Base-by-base conservation (phyloP, 2,888 invertebrate species). In the Odontomyia ornata region DNA sequence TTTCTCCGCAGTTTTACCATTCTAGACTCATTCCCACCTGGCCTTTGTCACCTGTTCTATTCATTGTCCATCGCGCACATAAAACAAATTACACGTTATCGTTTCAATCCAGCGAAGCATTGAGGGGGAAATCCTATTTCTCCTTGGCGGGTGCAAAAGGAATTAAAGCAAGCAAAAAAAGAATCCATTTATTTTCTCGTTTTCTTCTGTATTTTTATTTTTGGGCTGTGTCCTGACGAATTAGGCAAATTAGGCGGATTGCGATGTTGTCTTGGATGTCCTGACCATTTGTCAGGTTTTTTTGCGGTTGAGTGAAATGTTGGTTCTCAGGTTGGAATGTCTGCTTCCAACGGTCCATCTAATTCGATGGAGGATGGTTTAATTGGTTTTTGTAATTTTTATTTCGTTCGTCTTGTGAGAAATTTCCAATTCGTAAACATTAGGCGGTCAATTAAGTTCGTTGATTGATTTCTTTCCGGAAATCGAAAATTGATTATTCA, bases 171-270 rank as follows among this genome's bases (percentile, higher is more conserved):
- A 43, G 13, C 5, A 13, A 43, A 43, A 43, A 18, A 52, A 52
- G 13, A 52, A 4, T 52, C 52, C 52, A 52, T 52, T 52, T 18
- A 52, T 4, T 52, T 52, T 52, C 52, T 52, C 18, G 15, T 18
- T 60, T 23, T 21, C 36, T 36, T 36, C 9, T 36, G 36, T 36
- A 9, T 36, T 5, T 36, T 36, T 36, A 36, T 36, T 36, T 36
- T 3, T 3, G 36, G 36, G 36, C 60, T 2, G 23, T 60, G 25
- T 60, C 60, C 60, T 25, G 60, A 23, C 60, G 60, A 60, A 60
- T 60, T 60, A 60, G 60, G 60, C 60, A 60, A 60, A 60, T 60
- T 60, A 60, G 60, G 60, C 2, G 60, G 60, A 60, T 60, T 60
- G 23, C 21, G 25, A 18, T 11, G 25, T 9, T 36, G 60, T 60